phyloP scores from a whole-genome alignment of 2,797 vertebrate species.

The Novumbra hubbsi region DNA sequence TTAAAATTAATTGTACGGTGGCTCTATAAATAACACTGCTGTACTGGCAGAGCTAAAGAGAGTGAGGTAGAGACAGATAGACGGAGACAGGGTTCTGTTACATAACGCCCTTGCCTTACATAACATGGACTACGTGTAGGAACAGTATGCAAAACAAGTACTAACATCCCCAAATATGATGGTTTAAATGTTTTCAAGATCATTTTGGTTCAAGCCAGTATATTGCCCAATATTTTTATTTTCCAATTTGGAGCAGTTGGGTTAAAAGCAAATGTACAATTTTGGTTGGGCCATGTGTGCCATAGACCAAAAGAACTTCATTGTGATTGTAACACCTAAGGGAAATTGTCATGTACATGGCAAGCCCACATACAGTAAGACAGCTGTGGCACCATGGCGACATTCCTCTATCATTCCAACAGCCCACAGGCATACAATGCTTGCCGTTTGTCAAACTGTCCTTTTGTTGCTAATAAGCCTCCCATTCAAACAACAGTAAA shows the following conservation, averaged over 20 bases:
- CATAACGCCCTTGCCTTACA: not conserved
- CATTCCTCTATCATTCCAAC: not conserved
- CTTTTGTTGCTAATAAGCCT: not conserved
- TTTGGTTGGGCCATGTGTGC: no score
- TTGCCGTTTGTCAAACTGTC: not conserved
- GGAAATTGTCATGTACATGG: no score
- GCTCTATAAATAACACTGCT: not conserved
- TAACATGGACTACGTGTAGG: not conserved
- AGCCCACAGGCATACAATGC: not conserved
- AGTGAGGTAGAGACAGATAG: not conserved
- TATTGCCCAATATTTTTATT: no score
- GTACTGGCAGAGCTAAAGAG: not conserved
- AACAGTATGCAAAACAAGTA: not conserved
- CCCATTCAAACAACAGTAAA: not conserved
- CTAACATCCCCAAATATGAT: no score
- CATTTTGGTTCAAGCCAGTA: no score
- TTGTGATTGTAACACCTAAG: no score
- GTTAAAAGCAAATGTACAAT: no score
- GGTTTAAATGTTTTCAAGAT: no score
- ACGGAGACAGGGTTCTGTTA: not conserved
- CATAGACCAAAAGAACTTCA: no score
- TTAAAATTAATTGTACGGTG: not conserved
- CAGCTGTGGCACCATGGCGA: not conserved
- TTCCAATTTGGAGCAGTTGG: no score
- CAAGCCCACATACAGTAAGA: no score